Conservation (phyloP, 2,797 vertebrate genomes). For the Eptatretus atami region DNA sequence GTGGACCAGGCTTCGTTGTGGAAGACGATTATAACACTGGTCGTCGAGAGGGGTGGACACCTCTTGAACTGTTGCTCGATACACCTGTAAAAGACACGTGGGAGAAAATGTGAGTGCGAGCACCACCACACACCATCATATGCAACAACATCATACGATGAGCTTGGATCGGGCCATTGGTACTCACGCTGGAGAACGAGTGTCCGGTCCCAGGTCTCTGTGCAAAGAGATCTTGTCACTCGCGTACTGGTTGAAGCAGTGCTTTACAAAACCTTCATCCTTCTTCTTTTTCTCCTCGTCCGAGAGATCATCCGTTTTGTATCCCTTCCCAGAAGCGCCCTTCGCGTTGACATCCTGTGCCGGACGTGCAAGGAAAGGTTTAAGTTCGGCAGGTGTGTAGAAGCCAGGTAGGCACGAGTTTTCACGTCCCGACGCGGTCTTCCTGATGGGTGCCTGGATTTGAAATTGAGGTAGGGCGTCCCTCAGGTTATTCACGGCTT, state of each 20-base stretch:
- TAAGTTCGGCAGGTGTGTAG: conserved; percentile 34
- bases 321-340: conserved; percentile 32
- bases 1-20: conserved; percentile 97
- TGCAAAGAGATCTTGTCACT: conserved; percentile 70
- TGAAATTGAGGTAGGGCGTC: conserved; percentile 70
- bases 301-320: conserved; percentile 24
- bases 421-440: conserved; percentile 11
- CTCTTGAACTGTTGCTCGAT: conserved; percentile 86
- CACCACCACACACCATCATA: neutral
- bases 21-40: conserved; percentile 88
- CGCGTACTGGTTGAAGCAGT: conserved; percentile 85
- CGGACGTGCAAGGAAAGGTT: conserved; percentile 32
- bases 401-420: conserved; percentile 30
- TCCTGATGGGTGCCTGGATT: conserved; percentile 33
- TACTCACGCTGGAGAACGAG: conserved; percentile 58
- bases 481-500: conserved; percentile 42
- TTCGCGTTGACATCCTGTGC: conserved; percentile 26
- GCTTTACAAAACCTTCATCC: conserved; percentile 37
- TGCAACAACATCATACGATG: no score
- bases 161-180: neutral
- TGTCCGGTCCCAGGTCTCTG: conserved; percentile 53
- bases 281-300: conserved; percentile 39
- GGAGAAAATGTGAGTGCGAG: neutral
- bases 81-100: conserved; percentile 25
- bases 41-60: conserved; percentile 52